A percentile compares a stretch with the other conserved stretches of the same genome.
These are phyloP conservation scores for Galaxea fascicularis DNA, from an alignment of 92 coral and sea anemone genomes.

Conservation along the genomic window DNA sequence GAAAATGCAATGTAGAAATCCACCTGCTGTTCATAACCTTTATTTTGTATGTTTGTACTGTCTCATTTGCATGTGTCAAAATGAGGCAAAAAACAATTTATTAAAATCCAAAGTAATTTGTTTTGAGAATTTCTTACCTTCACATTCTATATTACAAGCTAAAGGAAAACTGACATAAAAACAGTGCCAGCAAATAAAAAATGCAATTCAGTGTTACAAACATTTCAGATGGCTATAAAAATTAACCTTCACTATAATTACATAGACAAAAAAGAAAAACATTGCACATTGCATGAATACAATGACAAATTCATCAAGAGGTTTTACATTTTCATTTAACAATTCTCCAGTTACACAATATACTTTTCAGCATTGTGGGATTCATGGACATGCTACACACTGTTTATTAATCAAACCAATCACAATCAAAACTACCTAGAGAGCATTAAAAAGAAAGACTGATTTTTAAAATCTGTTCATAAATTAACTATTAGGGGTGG, in stretches of 20 bases:
- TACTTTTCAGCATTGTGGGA: too few relatives aligned
- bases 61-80: too few relatives aligned
- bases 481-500: too few relatives aligned
- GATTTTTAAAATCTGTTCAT: not conserved
- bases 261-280: not conserved
- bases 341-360: not conserved
- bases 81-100: too few relatives aligned
- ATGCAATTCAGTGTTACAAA: not conserved
- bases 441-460: too few relatives aligned
- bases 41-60: too few relatives aligned
- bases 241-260: not conserved
- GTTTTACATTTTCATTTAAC: not conserved
- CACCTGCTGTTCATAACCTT: too few relatives aligned
- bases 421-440: too few relatives aligned
- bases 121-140: not conserved
- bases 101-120: not conserved
- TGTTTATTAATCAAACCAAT: too few relatives aligned
- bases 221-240: not conserved
- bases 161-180: not conserved
- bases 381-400: too few relatives aligned
- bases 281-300: not conserved
- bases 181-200: not conserved
- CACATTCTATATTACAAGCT: not conserved
- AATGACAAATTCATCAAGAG: not conserved
- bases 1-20: too few relatives aligned